Evolutionary conservation across 35 echinoderm and acorn worm species (phyloP), one percentile per base, ranked within the genome.

Genomic region (Amphiura filiformis): DNA sequence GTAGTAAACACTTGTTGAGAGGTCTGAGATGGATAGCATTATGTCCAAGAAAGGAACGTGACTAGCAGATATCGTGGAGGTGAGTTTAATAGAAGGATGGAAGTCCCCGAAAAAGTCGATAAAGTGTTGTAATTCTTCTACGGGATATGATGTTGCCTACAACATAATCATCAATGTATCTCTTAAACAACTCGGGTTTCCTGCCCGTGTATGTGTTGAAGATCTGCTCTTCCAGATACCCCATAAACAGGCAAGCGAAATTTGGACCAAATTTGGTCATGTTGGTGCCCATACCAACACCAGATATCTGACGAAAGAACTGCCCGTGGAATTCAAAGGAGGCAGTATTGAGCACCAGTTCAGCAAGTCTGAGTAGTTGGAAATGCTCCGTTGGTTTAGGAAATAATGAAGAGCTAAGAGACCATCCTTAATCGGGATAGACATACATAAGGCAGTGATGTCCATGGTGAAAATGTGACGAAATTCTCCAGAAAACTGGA

Each of bases 161-260:
- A n/a, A 80, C 78, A 36, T 32, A 80, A 36, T 80, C 78, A 36
- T 80, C 78, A 80, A 80, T 77, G 35, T 80, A 80, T 31, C 78
- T 80, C 38, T 80, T 80, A 26, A 80, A 80, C 13, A 80, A 36
- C 13, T 39, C 38, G 4, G 78, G 78, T 31, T 80, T 80, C 4
- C 3, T 80, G 14, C 78, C 78, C 2, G 34, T 80, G 38, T 80
- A 80, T 12, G 78, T 35, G 34, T 80, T 26, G 14, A 80, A 80
- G 5, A 80, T 80, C 17, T 80, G 78, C 26, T 80, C 38, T 80
- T 39, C 38, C 38, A 80, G 35, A 39, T 80, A 39, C 1, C 78
- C 78, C 34, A 80, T 39, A 30, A 80, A 80, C 17, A 80, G 38
- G 78, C 78, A 80, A 39, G 78, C 78, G 75, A 80, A 80, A 36